A percentile compares a stretch with the other conserved stretches of the same genome.
Evolutionary conservation across 2,797 vertebrate genomes (phyloP).

Genomic region (Sebastes cheni): DNA sequence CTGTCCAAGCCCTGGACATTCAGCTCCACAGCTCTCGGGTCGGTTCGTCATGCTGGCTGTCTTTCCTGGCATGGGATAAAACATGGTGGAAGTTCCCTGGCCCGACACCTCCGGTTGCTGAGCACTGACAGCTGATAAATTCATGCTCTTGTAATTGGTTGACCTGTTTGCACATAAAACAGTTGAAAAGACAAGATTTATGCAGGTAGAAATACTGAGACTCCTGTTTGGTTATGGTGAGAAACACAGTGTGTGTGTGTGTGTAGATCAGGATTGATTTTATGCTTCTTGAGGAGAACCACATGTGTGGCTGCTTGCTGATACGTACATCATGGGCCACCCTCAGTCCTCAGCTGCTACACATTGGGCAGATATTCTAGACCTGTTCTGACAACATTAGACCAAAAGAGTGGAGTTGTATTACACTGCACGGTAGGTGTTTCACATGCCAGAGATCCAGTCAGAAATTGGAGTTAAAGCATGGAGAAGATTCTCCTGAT

Average conservation of each 20-base stretch:
- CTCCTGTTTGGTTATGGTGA: slow-evolving; percentile 26
- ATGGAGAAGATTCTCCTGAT: background rate
- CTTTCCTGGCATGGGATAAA: slow-evolving; percentile 27
- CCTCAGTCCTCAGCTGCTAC: slow-evolving; percentile 17
- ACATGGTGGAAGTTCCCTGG: slow-evolving; percentile 4
- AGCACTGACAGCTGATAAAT: slow-evolving; percentile 64
- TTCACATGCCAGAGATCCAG: slow-evolving; percentile 5
- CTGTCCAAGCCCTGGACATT: background rate
- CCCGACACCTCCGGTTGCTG: slow-evolving; percentile 25
- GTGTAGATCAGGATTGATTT: slow-evolving; percentile 31
- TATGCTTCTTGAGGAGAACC: slow-evolving; percentile 38
- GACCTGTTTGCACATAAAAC: slow-evolving; percentile 59
- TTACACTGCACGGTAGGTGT: slow-evolving; percentile 21
- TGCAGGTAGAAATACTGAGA: slow-evolving; percentile 37
- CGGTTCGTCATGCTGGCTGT: background rate
- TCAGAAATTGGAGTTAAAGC: background rate
- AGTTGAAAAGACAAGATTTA: slow-evolving; percentile 59
- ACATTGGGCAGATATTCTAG: slow-evolving; percentile 21
- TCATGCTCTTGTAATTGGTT: slow-evolving; percentile 53
- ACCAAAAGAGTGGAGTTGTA: slow-evolving; percentile 23
- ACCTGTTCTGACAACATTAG: slow-evolving; percentile 27
- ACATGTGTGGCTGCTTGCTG: slow-evolving; percentile 13
- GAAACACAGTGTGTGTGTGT: background rate
- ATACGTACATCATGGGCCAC: slow-evolving; percentile 5
- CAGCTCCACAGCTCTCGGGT: background rate